These are phyloP conservation scores for Anniella stebbinsi DNA, from an alignment of 2,797 vertebrate species.

Conservation along the genomic window DNA sequence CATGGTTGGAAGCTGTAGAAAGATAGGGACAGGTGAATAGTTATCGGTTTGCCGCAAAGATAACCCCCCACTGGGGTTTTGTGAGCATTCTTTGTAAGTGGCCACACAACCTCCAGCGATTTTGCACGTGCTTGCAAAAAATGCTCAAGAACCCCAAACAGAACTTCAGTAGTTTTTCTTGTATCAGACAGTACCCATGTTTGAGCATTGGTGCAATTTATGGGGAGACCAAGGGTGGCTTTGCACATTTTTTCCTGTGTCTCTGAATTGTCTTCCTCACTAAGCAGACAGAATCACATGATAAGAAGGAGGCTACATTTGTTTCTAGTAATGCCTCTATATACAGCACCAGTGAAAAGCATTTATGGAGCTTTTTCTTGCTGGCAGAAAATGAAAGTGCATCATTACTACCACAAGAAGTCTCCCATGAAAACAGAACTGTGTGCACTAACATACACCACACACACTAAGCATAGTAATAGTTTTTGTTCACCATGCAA, in stretches of 20 bases:
- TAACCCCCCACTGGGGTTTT: too few species aligned
- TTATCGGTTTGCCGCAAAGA: too few species aligned
- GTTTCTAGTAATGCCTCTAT: neutral
- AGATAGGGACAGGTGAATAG: too few species aligned
- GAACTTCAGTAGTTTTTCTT: neutral
- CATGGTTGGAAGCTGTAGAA: neutral
- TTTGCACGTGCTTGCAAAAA: too few species aligned
- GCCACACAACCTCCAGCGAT: too few species aligned
- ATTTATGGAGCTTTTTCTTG: neutral
- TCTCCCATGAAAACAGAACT: neutral
- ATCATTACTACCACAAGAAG: neutral
- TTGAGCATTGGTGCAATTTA: neutral
- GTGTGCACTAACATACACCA: neutral
- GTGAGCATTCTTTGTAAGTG: too few species aligned
- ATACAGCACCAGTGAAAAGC: neutral
- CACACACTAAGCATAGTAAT: neutral
- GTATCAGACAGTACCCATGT: neutral
- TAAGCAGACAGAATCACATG: neutral
- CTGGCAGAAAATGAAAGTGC: neutral
- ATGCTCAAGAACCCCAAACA: too few species aligned
- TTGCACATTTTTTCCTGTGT: neutral
- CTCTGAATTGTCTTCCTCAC: neutral
- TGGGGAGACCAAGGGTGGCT: neutral
- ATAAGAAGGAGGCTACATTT: neutral
- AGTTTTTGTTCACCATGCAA: neutral